Base-by-base conservation (phyloP, 2,888 invertebrate species). In the Drosophila tripunctata region DNA sequence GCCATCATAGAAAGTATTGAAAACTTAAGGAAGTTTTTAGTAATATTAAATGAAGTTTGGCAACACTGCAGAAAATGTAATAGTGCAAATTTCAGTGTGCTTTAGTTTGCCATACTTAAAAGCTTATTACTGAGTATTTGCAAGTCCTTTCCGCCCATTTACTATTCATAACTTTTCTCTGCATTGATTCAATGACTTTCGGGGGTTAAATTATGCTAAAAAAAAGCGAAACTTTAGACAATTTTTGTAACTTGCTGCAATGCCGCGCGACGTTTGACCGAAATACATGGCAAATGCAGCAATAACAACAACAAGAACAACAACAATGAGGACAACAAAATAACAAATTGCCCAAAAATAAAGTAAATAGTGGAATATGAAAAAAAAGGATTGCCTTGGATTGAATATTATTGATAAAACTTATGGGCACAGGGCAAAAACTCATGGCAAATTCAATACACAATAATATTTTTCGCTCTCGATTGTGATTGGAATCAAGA, bases 381-480 rank as follows among this genome's bases (percentile, higher is more conserved):
- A 12, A 15, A 12, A 15, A 78, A 67, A 68, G 72, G 66, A 66
- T 67, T 72, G 74, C 67, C 78, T 74, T 80, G 73, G 63, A 77
- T 83, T 80, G 78, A 72, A 78, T 81, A 78, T 81, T 87, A 87
- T 87, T 87, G 87, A 87, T 88, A 87, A 87, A 87, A 87, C 87
- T 88, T 87, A 68, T 80, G 71, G n/a, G 60, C 80, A 61, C 58
- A 61, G 62, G 47, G 30, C 27, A 27, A n/a, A n/a, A n/a, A n/a
- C n/a, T n/a, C 48, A 55, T 17, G 48, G 66, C 65, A 64, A 72
- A 72, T 77, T 76, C 87, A 84, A 87, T 83, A 83, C 31, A 64
- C 44, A 61, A 55, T 64, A 45, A 40, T 36, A 64, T 50, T 58
- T 47, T 43, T 50, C 35, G 40, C 62, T 40, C 40, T 40, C 22